phyloP scores from a whole-genome alignment of 1,140 invertebrate genomes.

The Drosophila dunni region DNA sequence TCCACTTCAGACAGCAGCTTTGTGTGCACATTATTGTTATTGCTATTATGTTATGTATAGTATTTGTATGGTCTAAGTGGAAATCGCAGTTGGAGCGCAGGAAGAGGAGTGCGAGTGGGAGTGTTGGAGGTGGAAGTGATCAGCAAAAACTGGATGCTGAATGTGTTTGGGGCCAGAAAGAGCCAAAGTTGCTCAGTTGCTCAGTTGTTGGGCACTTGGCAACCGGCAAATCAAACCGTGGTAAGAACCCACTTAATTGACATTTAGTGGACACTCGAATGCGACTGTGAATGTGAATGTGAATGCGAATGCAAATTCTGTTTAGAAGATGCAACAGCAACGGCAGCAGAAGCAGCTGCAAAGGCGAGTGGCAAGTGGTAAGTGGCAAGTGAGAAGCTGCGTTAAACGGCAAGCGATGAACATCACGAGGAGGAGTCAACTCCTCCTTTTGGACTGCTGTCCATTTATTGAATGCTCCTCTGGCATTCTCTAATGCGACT shows the following conservation, averaged over 20 bases:
- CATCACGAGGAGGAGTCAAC: constrained; percentile 62
- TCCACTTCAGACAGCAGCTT: constrained; percentile 47
- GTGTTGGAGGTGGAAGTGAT: constrained; percentile 22
- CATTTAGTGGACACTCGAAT: constrained; percentile 83
- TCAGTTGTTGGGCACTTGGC: constrained; percentile 53
- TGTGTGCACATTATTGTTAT: constrained; percentile 76
- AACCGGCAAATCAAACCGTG: constrained; percentile 73
- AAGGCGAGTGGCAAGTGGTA: constrained; percentile 37
- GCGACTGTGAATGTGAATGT: constrained; percentile 32
- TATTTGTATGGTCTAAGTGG: constrained; percentile 74
- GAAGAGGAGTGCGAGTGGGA: constrained; percentile 21
- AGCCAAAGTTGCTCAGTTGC: background rate
- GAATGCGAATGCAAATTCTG: constrained; percentile 55
- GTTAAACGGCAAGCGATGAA: constrained; percentile 64
- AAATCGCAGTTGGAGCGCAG: constrained; percentile 71
- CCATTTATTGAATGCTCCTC: constrained; percentile 54
- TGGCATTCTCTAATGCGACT: constrained; percentile 71
- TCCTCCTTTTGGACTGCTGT: constrained; percentile 67
- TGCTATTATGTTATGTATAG: constrained; percentile 80
- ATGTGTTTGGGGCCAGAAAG: background rate
- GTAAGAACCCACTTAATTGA: constrained; percentile 79
- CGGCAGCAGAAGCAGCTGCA: constrained; percentile 22
- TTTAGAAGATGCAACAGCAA: constrained; percentile 7
- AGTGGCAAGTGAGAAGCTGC: constrained; percentile 48
- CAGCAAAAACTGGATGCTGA: constrained; percentile 41